Conservation (phyloP, 2,888 invertebrate genomes). For the Mythimna vitellina region DNA sequence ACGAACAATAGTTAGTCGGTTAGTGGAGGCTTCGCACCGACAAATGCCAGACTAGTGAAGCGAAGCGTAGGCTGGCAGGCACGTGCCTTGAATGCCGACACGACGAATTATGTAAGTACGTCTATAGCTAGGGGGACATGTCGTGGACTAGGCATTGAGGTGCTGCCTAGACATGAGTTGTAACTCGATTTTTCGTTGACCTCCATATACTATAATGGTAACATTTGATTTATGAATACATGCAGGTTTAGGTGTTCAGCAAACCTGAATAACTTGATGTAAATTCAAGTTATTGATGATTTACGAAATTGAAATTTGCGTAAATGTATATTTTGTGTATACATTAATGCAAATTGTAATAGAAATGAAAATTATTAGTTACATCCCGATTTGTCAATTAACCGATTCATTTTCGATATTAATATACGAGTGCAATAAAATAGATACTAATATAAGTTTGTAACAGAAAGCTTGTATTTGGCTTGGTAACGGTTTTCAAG, state of each 20-base stretch:
- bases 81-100: constrained; percentile 55
- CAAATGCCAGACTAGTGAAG: constrained; percentile 55
- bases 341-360: too few species aligned
- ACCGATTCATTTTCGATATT: too few species aligned
- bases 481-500: neutral
- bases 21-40: constrained; percentile 19
- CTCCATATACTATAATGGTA: neutral
- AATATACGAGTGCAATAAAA: too few species aligned
- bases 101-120: constrained; percentile 20
- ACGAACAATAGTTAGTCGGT: constrained; percentile 36
- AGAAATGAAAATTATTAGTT: too few species aligned
- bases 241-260: too few species aligned
- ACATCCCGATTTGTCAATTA: too few species aligned
- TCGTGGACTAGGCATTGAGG: neutral
- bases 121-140: constrained; percentile 8
- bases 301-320: too few species aligned
- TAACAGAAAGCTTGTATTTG: neutral
- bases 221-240: neutral
- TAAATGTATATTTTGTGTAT: too few species aligned
- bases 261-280: too few species aligned
- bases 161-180: neutral
- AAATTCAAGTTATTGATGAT: too few species aligned
- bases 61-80: constrained; percentile 24
- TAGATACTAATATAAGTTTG: too few species aligned
- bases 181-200: neutral